phyloP scores from a whole-genome alignment of 1,140 invertebrate species.

The Amphibalanus amphitrite region DNA sequence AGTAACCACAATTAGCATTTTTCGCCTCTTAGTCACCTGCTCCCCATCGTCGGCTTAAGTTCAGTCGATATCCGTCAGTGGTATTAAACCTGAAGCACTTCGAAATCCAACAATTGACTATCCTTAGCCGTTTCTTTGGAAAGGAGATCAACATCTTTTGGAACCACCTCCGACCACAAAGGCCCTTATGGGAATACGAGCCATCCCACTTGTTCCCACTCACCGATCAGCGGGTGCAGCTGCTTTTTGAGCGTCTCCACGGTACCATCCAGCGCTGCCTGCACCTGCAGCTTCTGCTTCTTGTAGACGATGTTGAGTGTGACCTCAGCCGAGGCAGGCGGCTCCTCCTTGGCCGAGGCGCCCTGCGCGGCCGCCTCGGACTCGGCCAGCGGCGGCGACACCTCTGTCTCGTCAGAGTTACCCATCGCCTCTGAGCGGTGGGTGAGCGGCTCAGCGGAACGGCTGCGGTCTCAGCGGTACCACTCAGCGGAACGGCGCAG shows the following conservation, averaged over 20 bases:
- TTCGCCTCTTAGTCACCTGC: too few relatives aligned
- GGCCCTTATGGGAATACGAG: not conserved
- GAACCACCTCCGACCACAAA: not conserved
- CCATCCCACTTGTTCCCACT: conserved; percentile 16
- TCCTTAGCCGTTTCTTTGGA: conserved; percentile 4
- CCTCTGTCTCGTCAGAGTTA: not conserved
- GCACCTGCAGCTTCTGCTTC: conserved; percentile 66
- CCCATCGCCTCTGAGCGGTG: not conserved
- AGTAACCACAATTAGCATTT: too few relatives aligned
- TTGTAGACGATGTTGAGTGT: conserved; percentile 60
- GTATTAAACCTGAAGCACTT: conserved; percentile 6
- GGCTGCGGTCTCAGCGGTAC: too few relatives aligned
- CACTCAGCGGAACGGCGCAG: too few relatives aligned
- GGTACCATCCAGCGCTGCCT: conserved; percentile 50
- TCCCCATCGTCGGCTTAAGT: too few relatives aligned
- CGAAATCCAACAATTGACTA: not conserved
- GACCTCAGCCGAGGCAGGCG: not conserved
- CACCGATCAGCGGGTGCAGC: conserved; percentile 50
- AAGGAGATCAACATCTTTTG: not conserved
- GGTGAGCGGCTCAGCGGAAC: too few relatives aligned
- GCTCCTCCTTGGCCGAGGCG: not conserved
- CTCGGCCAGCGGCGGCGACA: not conserved
- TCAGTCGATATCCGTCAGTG: too few relatives aligned
- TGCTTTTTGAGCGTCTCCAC: conserved; percentile 50
- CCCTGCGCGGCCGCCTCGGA: not conserved